Evolutionary conservation across 2,888 invertebrate genomes (phyloP).

Genomic region (Agelastica alni): DNA sequence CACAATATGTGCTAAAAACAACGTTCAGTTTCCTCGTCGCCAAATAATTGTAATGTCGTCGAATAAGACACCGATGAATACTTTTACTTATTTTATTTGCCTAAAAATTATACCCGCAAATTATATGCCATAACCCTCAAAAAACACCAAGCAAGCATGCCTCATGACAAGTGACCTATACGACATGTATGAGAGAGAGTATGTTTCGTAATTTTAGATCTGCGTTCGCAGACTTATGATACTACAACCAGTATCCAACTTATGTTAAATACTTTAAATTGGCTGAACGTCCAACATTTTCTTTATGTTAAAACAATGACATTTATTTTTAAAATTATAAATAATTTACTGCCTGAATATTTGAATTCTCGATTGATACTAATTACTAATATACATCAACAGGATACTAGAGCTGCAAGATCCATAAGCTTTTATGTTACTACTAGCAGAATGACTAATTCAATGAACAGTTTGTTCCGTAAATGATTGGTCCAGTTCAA

Average conservation of each 20-base stretch:
- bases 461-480: neutral
- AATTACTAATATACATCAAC: neutral
- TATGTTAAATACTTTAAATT: neutral
- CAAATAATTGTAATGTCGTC: constrained; percentile 2
- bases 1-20: neutral
- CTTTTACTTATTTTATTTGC: too few species aligned
- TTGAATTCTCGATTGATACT: neutral
- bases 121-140: too few species aligned
- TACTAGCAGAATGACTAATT: neutral
- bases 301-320: neutral
- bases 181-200: too few species aligned
- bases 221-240: neutral
- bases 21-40: constrained; percentile 2
- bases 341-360: neutral
- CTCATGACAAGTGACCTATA: too few species aligned
- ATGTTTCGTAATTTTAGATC: too few species aligned
- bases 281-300: neutral
- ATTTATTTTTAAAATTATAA: neutral
- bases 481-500: neutral
- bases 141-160: too few species aligned
- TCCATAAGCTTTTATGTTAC: neutral
- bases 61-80: too few species aligned
- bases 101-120: too few species aligned
- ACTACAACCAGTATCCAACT: neutral
- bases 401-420: neutral